Evolutionary conservation across 1,140 invertebrate genomes (phyloP).

Genomic region (Archivesica marissinica): DNA sequence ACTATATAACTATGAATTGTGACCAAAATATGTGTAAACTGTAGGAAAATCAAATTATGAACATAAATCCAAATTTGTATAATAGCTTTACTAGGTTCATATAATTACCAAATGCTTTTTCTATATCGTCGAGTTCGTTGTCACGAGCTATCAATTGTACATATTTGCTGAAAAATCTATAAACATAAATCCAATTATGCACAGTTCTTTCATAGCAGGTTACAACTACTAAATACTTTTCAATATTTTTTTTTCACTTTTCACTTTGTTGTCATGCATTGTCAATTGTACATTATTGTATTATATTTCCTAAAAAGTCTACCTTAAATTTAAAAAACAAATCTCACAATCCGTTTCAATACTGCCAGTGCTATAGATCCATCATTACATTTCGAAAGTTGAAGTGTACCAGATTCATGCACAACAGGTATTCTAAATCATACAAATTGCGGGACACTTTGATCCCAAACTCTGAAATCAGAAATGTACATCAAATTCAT

Average conservation of each 20-base stretch:
- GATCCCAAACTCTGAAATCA: conserved; percentile 1
- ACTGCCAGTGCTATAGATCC: neutral
- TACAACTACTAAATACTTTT: too few relatives aligned
- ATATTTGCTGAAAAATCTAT: neutral
- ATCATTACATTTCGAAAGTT: neutral
- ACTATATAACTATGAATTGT: too few relatives aligned
- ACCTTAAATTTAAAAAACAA: neutral
- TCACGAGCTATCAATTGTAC: neutral
- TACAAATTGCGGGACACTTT: neutral
- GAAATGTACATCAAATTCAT: neutral
- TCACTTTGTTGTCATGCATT: too few relatives aligned
- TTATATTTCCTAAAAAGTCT: neutral
- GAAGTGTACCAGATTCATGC: neutral
- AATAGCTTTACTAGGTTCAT: neutral
- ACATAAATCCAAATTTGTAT: neutral
- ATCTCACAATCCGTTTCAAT: neutral
- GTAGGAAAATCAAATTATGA: neutral
- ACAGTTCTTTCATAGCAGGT: too few relatives aligned
- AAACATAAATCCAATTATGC: too few relatives aligned
- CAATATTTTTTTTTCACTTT: too few relatives aligned
- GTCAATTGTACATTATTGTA: neutral
- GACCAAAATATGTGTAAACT: too few relatives aligned
- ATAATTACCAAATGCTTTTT: neutral
- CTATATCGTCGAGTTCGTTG: neutral
- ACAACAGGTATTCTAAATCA: neutral